These are phyloP conservation scores for Lophochroa leadbeateri DNA, from an alignment of 2,113 vertebrate genomes.

Conservation along the genomic window DNA sequence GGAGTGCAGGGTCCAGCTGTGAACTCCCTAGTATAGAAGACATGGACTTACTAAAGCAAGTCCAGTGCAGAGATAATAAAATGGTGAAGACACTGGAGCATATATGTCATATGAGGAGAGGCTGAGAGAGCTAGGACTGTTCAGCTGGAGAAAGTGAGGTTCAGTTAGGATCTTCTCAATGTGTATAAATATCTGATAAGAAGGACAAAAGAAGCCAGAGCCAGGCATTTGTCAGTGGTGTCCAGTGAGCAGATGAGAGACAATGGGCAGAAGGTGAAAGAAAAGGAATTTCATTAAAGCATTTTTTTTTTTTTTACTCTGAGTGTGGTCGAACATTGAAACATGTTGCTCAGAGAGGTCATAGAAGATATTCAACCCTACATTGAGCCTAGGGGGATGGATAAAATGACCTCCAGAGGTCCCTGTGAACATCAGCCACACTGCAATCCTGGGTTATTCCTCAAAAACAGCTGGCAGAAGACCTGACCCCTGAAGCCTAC, in stretches of 20 bases:
- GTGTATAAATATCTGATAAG: neutral
- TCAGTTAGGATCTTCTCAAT: neutral
- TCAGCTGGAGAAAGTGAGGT: neutral
- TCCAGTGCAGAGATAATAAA: neutral
- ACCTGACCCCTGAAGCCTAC: neutral
- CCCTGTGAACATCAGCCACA: neutral
- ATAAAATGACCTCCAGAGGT: neutral
- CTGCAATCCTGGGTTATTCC: neutral
- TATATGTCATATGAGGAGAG: neutral
- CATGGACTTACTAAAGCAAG: neutral
- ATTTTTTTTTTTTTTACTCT: neutral
- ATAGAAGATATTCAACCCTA: neutral
- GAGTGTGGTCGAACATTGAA: neutral
- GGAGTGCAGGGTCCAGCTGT: neutral
- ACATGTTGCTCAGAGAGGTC: neutral
- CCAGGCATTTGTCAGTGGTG: neutral
- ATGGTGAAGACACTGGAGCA: neutral
- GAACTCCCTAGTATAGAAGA: too few species aligned
- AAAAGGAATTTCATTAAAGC: neutral
- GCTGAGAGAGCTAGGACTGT: neutral
- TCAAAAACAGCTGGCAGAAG: neutral
- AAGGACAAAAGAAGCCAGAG: neutral
- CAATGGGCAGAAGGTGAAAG: neutral
- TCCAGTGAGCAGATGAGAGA: neutral
- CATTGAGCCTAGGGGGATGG: neutral